Conservation (phyloP, 2,113 vertebrate genomes). For the Lampris incognitus region DNA sequence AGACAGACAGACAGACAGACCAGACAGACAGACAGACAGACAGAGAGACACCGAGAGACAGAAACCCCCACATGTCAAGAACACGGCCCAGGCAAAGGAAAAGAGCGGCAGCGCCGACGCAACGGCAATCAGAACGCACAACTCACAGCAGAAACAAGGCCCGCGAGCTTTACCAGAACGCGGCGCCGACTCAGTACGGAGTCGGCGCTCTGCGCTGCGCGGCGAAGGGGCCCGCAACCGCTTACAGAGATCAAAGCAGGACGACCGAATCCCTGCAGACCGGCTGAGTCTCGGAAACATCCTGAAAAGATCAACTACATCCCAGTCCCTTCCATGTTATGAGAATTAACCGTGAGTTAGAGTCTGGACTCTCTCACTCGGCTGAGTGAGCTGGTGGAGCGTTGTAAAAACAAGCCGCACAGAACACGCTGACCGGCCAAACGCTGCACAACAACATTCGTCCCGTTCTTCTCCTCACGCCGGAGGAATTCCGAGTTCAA, state of each 20-base stretch:
- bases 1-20: too few species aligned
- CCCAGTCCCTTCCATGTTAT: constrained; percentile 48
- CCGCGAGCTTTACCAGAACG: constrained; percentile 25
- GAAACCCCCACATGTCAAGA: neutral
- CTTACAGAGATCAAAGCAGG: constrained; percentile 48
- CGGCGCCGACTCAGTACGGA: constrained; percentile 3
- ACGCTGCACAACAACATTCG: constrained; percentile 37
- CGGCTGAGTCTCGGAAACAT: constrained; percentile 38
- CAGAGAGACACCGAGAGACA: neutral
- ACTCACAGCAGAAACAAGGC: constrained; percentile 4
- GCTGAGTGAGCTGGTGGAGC: constrained; percentile 24
- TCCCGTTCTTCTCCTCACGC: constrained; percentile 21
- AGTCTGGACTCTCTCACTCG: constrained; percentile 34
- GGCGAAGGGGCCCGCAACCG: constrained; percentile 16
- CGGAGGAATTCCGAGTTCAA: constrained; percentile 28
- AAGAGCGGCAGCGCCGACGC: neutral
- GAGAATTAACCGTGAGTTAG: constrained; percentile 37
- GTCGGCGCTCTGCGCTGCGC: constrained; percentile 30
- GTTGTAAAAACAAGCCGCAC: constrained; percentile 28
- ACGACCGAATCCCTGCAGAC: constrained; percentile 11
- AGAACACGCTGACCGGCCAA: constrained; percentile 39
- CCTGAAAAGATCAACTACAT: constrained; percentile 51
- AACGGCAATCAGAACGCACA: constrained; percentile 9
- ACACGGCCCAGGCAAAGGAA: too few species aligned
- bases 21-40: too few species aligned